Conservation (phyloP, 2,888 invertebrate species). For the Drosophila mulleri region DNA sequence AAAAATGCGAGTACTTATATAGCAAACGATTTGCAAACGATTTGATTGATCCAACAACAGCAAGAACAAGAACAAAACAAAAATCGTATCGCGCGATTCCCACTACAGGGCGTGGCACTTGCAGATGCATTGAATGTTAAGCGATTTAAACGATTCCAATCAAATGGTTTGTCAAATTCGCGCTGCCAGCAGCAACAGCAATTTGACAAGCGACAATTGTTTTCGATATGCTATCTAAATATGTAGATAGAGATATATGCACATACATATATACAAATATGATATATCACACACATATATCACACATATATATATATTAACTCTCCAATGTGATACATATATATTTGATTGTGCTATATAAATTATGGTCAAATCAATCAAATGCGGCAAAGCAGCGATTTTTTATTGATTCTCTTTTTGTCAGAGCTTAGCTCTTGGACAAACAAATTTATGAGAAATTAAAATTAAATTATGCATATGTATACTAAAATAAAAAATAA, state of each 20-base stretch:
- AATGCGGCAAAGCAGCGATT: not conserved
- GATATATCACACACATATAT: slow-evolving; percentile 19
- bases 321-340: not conserved
- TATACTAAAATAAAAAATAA: too few relatives aligned
- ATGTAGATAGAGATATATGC: slow-evolving; percentile 9
- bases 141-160: slow-evolving; percentile 58
- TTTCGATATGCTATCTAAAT: slow-evolving; percentile 50
- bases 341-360: not conserved
- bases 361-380: slow-evolving; percentile 5
- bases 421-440: not conserved
- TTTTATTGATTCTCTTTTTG: not conserved
- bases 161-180: slow-evolving; percentile 50
- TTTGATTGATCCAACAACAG: slow-evolving; percentile 51
- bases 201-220: slow-evolving; percentile 63
- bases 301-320: slow-evolving; percentile 22
- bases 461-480: not conserved
- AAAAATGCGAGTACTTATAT: slow-evolving; percentile 58
- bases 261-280: not conserved
- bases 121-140: slow-evolving; percentile 78
- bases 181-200: slow-evolving; percentile 17
- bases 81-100: not conserved
- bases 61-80: not conserved
- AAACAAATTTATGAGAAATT: too few relatives aligned
- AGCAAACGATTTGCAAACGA: slow-evolving; percentile 66
- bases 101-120: slow-evolving; percentile 44